These are phyloP conservation scores for Ammospiza nelsoni DNA, from an alignment of 2,113 vertebrate genomes.

Conservation along the genomic window DNA sequence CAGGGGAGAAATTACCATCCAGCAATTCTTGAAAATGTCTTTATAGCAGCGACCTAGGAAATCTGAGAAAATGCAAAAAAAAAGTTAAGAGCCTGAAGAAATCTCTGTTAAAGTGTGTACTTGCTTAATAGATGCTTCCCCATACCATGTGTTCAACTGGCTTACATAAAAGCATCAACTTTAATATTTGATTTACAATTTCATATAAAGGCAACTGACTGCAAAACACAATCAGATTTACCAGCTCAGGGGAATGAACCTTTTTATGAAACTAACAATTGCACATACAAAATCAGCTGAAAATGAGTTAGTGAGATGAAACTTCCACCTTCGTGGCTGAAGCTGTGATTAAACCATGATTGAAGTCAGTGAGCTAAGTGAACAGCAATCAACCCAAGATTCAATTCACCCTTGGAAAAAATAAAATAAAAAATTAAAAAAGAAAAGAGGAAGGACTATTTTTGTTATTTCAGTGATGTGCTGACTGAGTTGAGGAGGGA, in stretches of 20 bases:
- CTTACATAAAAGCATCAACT: not conserved
- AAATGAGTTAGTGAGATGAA: constrained; percentile 15
- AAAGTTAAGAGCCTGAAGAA: not conserved
- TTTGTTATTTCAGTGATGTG: not conserved
- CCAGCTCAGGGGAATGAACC: not conserved
- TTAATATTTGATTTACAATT: constrained; percentile 15
- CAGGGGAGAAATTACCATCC: not conserved
- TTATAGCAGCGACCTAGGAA: not conserved
- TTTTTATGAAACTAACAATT: constrained; percentile 38
- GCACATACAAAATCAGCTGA: not conserved
- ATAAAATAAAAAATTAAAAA: no score
- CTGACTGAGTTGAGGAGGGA: not conserved
- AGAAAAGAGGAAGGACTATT: not conserved
- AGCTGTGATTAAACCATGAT: not conserved
- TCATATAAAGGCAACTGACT: not conserved
- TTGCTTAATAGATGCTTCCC: constrained; percentile 12
- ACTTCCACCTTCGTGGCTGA: not conserved
- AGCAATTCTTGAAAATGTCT: not conserved
- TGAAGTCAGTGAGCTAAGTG: not conserved
- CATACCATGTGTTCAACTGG: not conserved
- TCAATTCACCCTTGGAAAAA: not conserved
- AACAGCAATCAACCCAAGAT: not conserved
- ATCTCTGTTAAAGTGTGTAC: not conserved
- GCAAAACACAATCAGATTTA: constrained; percentile 5
- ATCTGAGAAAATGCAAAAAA: not conserved